Evolutionary conservation across 2,888 invertebrate species (phyloP).

Genomic region (Sminthurides aquaticus): DNA sequence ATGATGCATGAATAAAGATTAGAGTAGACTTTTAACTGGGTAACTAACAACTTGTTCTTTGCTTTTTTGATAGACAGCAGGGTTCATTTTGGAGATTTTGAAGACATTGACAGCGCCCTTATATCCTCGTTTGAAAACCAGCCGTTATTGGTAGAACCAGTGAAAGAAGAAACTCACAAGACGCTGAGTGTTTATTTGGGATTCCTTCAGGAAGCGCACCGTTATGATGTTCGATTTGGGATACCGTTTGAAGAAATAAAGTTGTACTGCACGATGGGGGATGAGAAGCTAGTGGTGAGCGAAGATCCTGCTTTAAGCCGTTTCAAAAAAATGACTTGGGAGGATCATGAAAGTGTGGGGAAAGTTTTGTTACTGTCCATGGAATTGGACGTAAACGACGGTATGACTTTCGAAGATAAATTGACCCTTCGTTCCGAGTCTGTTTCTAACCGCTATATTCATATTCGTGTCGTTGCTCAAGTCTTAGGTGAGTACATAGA

Average conservation of each 20-base stretch:
- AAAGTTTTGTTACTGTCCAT: slow-evolving; percentile 14
- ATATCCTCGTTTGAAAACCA: slow-evolving; percentile 26
- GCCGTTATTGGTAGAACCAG: slow-evolving; percentile 31
- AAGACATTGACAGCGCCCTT: slow-evolving; percentile 24
- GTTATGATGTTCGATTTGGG: slow-evolving; percentile 35
- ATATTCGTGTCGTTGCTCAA: slow-evolving; percentile 32
- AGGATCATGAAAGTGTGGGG: slow-evolving; percentile 7
- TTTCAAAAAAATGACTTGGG: slow-evolving; percentile 6
- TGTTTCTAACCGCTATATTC: slow-evolving; percentile 27
- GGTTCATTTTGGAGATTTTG: slow-evolving; percentile 38
- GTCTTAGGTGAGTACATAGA: slow-evolving; percentile 32
- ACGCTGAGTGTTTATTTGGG: slow-evolving; percentile 38
- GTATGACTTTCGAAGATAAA: slow-evolving; percentile 33
- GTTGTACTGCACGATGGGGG: slow-evolving; percentile 21
- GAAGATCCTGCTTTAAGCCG: slow-evolving; percentile 6
- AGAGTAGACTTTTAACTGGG: too few species aligned
- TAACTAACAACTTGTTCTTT: too few species aligned
- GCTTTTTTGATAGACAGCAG: slow-evolving; percentile 31
- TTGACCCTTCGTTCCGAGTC: slow-evolving; percentile 27
- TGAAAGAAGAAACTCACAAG: slow-evolving; percentile 33
- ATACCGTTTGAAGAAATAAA: slow-evolving; percentile 32
- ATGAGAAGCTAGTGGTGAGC: slow-evolving; percentile 15
- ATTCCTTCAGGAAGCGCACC: slow-evolving; percentile 38
- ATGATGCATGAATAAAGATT: too few species aligned
- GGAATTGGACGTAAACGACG: slow-evolving; percentile 18